Evolutionary conservation across 92 coral and sea anemone genomes (phyloP), one percentile per base, ranked within the genome.

Genomic region (Nematostella vectensis): DNA sequence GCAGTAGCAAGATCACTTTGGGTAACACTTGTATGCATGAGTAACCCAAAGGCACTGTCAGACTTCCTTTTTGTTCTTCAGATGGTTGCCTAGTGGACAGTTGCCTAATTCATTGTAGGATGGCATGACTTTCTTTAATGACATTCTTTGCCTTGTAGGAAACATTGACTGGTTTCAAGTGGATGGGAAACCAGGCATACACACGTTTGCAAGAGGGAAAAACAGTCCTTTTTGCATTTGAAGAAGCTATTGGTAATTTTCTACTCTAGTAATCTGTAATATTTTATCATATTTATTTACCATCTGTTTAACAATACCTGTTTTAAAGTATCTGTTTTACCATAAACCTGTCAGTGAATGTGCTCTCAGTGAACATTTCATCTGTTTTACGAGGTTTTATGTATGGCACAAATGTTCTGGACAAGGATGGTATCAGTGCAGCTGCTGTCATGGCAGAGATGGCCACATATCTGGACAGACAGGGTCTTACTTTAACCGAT

Each of bases 351-450:
- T n/a, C n/a, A n/a, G n/a, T n/a, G n/a, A n/a, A n/a, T n/a, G n/a
- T n/a, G n/a, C n/a, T n/a, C n/a, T n/a, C n/a, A n/a, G n/a, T n/a
- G n/a, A n/a, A n/a, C n/a, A n/a, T n/a, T n/a, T n/a, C 15, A 33
- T 33, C 15, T 33, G 40, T 33, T 33, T 15, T 15, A 6, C 8
- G 8, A 93, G 99, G 99, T 17, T 93, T 91, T 60, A 93, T 93
- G 99, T 93, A 73, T 57, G 99, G 99, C 36, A 93, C 93, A 9
- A 86, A 64, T 56, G 99, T 93, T 12, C 69, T 93, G 40, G 99
- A 93, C 63, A 93, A 93, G 72, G 99, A 93, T 66, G 99, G 99
- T 18, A 83, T 93, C 58, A 87, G 96, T 33, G 99, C 99, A 21
- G 89, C 94, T 20, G 96, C 68, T 27, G 96, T 93, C 24, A 75